Percentiles rank a stretch among this genome's conserved stretches.
phyloP scores from a whole-genome alignment of 2,888 invertebrate species.

The Piscicola geometra region DNA sequence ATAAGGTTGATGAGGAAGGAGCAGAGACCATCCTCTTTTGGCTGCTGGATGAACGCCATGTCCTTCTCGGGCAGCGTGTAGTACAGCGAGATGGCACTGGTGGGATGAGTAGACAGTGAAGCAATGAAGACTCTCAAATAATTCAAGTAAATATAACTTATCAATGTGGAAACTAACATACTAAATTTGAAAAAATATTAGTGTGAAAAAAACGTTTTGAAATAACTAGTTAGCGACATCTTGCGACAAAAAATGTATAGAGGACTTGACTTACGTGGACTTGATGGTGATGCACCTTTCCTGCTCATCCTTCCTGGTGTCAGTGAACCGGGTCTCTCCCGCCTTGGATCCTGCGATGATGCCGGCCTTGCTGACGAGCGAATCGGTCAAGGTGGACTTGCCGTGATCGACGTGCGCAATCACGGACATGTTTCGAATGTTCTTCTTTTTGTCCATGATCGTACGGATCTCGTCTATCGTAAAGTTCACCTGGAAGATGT shows the following conservation, averaged over 20 bases:
- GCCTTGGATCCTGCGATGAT: conserved; percentile 98
- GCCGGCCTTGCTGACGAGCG: conserved; percentile 97
- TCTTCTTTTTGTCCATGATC: conserved; percentile 99
- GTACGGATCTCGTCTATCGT: conserved; percentile 98
- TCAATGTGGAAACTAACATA: too few species aligned
- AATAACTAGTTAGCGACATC: too few species aligned
- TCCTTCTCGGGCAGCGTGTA: conserved; percentile 94
- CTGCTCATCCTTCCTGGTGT: conserved; percentile 99
- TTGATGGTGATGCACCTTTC: conserved; percentile 99
- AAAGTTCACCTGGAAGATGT: conserved; percentile 84
- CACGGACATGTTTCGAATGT: conserved; percentile 99
- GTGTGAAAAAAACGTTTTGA: too few species aligned
- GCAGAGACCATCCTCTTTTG: conserved; percentile 64
- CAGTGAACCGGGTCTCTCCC: conserved; percentile 97
- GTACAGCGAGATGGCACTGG: conserved; percentile 96
- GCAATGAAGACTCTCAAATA: not conserved
- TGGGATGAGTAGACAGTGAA: conserved; percentile 43
- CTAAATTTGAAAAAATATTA: too few species aligned
- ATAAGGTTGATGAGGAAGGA: conserved; percentile 99
- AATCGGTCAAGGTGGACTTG: conserved; percentile 98
- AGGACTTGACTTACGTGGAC: conserved; percentile 76
- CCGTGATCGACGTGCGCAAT: conserved; percentile 99
- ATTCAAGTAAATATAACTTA: too few species aligned
- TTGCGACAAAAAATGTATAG: too few species aligned
- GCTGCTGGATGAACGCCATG: conserved; percentile 81